Conservation (phyloP, 2,888 invertebrate genomes). For the Parnassius glacialis region DNA sequence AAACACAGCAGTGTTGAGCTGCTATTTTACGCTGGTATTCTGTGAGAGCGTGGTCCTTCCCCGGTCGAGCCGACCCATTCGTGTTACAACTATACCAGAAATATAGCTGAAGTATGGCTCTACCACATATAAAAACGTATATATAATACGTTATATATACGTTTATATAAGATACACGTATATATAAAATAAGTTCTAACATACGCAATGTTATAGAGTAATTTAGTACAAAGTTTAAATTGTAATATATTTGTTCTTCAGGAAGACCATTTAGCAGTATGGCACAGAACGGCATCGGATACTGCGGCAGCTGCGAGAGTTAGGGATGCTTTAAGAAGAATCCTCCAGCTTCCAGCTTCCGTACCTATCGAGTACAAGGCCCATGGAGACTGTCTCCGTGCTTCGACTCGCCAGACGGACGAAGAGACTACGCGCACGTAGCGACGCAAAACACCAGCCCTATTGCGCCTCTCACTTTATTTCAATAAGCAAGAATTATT, state of each 20-base stretch:
- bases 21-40: no score
- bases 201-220: background rate
- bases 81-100: no score
- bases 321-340: slow-evolving; percentile 95
- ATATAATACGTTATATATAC: no score
- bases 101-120: no score
- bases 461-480: slow-evolving; percentile 30
- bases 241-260: slow-evolving; percentile 46
- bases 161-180: no score
- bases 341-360: slow-evolving; percentile 95
- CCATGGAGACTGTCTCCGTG: slow-evolving; percentile 57
- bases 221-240: background rate
- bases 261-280: slow-evolving; percentile 98
- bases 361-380: slow-evolving; percentile 96
- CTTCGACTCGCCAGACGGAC: slow-evolving; percentile 31
- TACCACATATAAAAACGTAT: no score
- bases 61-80: no score
- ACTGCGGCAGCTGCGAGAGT: slow-evolving; percentile 93
- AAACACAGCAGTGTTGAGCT: no score
- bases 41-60: no score
- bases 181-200: no score
- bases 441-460: slow-evolving; percentile 26
- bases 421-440: slow-evolving; percentile 25
- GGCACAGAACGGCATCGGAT: slow-evolving; percentile 98
- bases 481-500: slow-evolving; percentile 8